phyloP scores from a whole-genome alignment of 2,797 vertebrate genomes.

The Sylvilagus floridanus region DNA sequence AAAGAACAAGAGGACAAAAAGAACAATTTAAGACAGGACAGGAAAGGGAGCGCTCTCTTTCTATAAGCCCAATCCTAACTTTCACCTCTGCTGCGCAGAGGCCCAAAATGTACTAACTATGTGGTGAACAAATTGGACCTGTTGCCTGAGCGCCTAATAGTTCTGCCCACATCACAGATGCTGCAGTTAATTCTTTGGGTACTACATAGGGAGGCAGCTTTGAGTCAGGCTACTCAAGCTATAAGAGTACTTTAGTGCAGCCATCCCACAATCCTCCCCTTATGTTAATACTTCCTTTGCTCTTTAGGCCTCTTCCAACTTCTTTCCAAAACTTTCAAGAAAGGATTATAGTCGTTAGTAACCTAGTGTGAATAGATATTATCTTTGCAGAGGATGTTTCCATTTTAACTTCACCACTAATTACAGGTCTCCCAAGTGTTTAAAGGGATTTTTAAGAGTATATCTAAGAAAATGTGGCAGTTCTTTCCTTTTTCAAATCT shows the following conservation, averaged over 20 bases:
- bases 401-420: conserved; percentile 27
- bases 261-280: neutral
- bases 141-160: neutral
- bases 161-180: neutral
- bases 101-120: neutral
- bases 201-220: neutral
- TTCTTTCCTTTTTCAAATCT: neutral
- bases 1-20: conserved; percentile 25
- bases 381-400: conserved; percentile 34
- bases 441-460: conserved; percentile 43
- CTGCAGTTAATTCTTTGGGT: neutral
- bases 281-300: neutral
- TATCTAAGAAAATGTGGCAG: neutral
- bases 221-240: neutral
- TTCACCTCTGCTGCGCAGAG: neutral
- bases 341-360: conserved; percentile 2
- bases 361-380: neutral
- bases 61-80: neutral
- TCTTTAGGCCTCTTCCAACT: neutral
- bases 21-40: neutral
- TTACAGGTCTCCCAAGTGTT: neutral
- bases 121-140: neutral
- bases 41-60: neutral
- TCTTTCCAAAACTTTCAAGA: neutral
- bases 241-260: neutral